phyloP scores from a whole-genome alignment of 2,113 vertebrate genomes.

The Colaptes auratus region DNA sequence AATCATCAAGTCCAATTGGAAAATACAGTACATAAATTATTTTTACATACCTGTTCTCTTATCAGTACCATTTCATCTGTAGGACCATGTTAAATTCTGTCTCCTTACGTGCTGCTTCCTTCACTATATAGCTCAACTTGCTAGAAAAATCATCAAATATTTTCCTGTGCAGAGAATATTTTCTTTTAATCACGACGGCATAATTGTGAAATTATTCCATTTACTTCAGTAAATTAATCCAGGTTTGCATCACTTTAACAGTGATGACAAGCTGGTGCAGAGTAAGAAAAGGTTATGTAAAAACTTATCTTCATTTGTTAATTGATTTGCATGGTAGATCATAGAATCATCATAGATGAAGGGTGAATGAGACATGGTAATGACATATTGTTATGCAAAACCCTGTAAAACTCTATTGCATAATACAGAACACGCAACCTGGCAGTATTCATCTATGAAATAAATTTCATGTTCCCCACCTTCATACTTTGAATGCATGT shows the following conservation, averaged over 20 bases:
- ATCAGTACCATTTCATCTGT: background rate
- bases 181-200: background rate
- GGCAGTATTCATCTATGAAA: background rate
- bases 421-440: background rate
- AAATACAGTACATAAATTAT: background rate
- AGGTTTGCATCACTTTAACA: background rate
- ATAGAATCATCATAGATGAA: background rate
- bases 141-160: background rate
- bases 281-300: background rate
- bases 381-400: background rate
- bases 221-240: background rate
- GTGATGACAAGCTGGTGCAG: background rate
- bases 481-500: background rate
- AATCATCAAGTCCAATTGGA: background rate
- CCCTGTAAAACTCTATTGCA: background rate
- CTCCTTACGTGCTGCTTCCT: background rate
- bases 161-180: background rate
- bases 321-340: background rate
- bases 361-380: background rate
- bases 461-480: background rate
- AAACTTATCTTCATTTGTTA: background rate
- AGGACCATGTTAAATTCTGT: rapidly evolving
- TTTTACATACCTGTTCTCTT: background rate
- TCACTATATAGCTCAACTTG: background rate
- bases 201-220: background rate